These are phyloP conservation scores for Strongylocentrotus purpuratus DNA, from an alignment of 35 echinoderm and acorn worm genomes.

Conservation along the genomic window DNA sequence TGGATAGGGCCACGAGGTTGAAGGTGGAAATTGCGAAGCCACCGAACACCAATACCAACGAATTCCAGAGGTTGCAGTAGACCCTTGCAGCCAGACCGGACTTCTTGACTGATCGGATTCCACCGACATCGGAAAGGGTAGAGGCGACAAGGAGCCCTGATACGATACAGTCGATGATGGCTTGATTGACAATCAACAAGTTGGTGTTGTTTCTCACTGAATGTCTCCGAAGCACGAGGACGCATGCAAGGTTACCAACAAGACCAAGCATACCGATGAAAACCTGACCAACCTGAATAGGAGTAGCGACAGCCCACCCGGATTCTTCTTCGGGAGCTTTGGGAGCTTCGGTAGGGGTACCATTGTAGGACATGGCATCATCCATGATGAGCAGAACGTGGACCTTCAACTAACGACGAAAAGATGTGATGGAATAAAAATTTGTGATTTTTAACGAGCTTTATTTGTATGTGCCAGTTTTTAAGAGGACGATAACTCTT, in stretches of 20 bases:
- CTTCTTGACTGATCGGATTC: background rate
- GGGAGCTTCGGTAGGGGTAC: background rate
- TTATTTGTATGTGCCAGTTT: background rate
- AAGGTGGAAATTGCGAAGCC: slow-evolving; percentile 70
- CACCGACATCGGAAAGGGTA: slow-evolving; percentile 20
- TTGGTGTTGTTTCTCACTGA: slow-evolving; percentile 37
- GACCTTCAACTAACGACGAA: background rate
- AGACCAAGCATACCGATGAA: slow-evolving; percentile 34
- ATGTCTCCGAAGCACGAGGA: background rate
- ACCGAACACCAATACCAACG: slow-evolving; percentile 52
- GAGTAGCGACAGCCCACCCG: background rate
- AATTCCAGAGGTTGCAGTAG: slow-evolving; percentile 67
- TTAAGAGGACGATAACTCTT: background rate
- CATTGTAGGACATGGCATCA: background rate
- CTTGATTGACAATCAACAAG: slow-evolving; percentile 39
- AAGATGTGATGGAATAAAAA: background rate
- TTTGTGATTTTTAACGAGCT: background rate
- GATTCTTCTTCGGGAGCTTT: background rate
- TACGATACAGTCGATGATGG: slow-evolving; percentile 57
- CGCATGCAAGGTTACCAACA: slow-evolving; percentile 7
- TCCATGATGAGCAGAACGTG: background rate
- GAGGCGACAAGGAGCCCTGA: slow-evolving; percentile 56
- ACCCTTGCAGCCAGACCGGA: slow-evolving; percentile 12
- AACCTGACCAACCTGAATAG: background rate
- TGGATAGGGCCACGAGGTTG: slow-evolving; percentile 74